Conservation (phyloP, 2,113 vertebrate species). For the Emydocephalus ijimae region DNA sequence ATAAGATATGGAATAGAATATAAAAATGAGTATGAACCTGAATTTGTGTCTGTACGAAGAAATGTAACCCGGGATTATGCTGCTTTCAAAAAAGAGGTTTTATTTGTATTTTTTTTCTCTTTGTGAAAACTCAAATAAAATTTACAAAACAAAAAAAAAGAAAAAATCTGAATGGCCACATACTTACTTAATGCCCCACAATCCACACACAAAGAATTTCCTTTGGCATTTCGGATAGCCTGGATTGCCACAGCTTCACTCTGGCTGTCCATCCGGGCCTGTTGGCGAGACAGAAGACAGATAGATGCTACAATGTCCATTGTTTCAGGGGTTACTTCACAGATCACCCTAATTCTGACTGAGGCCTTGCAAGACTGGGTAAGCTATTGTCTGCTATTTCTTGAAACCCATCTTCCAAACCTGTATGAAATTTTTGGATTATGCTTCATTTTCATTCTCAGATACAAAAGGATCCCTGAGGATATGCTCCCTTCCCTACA, state of each 20-base stretch:
- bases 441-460: background rate
- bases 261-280: conserved; percentile 91
- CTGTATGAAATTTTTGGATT: background rate
- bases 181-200: conserved; percentile 87
- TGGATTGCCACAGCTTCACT: conserved; percentile 94
- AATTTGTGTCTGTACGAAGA: no score
- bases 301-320: no score
- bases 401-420: background rate
- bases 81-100: no score
- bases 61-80: no score
- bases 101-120: no score
- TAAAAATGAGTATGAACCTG: no score
- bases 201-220: conserved; percentile 91
- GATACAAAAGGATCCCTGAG: background rate
- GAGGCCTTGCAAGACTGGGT: background rate
- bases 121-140: no score
- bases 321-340: no score
- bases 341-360: background rate
- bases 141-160: no score
- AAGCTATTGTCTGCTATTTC: background rate
- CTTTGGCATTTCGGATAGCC: conserved; percentile 91
- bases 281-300: background rate
- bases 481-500: background rate
- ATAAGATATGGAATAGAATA: no score
- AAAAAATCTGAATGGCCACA: background rate